Conservation (phyloP, 1,140 invertebrate species). For the Pinna nobilis region DNA sequence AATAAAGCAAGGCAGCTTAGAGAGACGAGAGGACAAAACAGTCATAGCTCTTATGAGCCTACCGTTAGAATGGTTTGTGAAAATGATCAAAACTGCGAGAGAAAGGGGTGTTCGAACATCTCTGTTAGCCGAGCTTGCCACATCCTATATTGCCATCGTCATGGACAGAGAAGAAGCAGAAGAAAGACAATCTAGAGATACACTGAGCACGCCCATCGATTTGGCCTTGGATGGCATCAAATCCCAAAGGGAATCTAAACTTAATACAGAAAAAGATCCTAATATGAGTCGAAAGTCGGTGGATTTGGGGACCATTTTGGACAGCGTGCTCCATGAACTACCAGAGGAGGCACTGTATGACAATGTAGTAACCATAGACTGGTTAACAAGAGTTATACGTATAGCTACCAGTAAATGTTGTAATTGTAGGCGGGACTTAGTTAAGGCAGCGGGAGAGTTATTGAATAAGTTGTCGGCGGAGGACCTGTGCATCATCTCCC, state of each 20-base stretch:
- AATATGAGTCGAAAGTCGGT: constrained; percentile 31
- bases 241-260: background rate
- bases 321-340: constrained; percentile 58
- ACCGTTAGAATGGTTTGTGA: constrained; percentile 63
- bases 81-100: constrained; percentile 52
- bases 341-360: constrained; percentile 62
- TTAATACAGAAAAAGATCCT: constrained; percentile 7
- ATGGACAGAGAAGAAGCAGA: constrained; percentile 50
- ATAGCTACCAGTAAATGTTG: constrained; percentile 61
- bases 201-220: constrained; percentile 20
- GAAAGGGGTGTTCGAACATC: constrained; percentile 54
- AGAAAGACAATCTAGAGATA: constrained; percentile 29
- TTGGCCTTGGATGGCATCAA: constrained; percentile 18
- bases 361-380: constrained; percentile 62
- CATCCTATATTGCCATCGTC: constrained; percentile 51
- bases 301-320: constrained; percentile 56
- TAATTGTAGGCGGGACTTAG: constrained; percentile 56
- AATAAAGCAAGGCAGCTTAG: constrained; percentile 41
- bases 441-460: constrained; percentile 61
- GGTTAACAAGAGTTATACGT: constrained; percentile 64
- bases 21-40: constrained; percentile 43
- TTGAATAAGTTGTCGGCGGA: constrained; percentile 60
- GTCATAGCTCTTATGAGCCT: constrained; percentile 51
- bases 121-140: constrained; percentile 55
- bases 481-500: constrained; percentile 63